Evolutionary conservation across 2,797 vertebrate species (phyloP).

Genomic region (Arrhamphus sclerolepis): DNA sequence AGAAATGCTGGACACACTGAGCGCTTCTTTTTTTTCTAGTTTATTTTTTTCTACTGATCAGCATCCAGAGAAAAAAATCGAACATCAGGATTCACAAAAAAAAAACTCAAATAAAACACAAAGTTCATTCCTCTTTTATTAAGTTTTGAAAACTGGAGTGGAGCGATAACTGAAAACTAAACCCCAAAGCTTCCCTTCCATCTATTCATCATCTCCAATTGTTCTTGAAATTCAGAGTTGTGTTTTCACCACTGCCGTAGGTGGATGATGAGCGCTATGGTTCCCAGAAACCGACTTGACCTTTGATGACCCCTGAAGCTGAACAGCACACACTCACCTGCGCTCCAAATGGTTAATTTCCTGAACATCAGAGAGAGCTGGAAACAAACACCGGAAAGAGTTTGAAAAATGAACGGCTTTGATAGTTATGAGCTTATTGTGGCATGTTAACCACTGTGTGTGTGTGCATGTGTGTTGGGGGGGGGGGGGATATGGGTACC

Average conservation of each 20-base stretch:
- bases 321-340: slow-evolving; percentile 53
- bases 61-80: slow-evolving; percentile 30
- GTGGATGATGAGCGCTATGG: slow-evolving; percentile 22
- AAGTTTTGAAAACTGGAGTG: slow-evolving; percentile 2
- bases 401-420: slow-evolving; percentile 57
- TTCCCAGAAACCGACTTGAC: slow-evolving; percentile 23
- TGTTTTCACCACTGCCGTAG: slow-evolving; percentile 25
- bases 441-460: slow-evolving; percentile 38
- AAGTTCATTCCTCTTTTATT: slow-evolving; percentile 14
- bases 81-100: slow-evolving; percentile 22
- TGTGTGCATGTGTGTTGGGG: slow-evolving; percentile 20
- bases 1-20: slow-evolving; percentile 32
- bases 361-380: slow-evolving; percentile 59
- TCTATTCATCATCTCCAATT: slow-evolving; percentile 2
- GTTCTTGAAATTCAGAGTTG: slow-evolving; percentile 25
- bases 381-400: slow-evolving; percentile 68
- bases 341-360: slow-evolving; percentile 63
- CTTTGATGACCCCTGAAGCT: slow-evolving; percentile 36
- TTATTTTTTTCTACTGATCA: slow-evolving; percentile 41
- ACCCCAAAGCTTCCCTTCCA: background rate
- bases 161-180: slow-evolving; percentile 1
- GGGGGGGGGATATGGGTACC: slow-evolving; percentile 54
- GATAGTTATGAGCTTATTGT: slow-evolving; percentile 68
- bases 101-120: slow-evolving; percentile 32
- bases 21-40: slow-evolving; percentile 37